A percentile compares a stretch with the other conserved stretches of the same genome.
Conservation (phyloP, 2,888 invertebrate genomes). For the Hylaea fasciaria region DNA sequence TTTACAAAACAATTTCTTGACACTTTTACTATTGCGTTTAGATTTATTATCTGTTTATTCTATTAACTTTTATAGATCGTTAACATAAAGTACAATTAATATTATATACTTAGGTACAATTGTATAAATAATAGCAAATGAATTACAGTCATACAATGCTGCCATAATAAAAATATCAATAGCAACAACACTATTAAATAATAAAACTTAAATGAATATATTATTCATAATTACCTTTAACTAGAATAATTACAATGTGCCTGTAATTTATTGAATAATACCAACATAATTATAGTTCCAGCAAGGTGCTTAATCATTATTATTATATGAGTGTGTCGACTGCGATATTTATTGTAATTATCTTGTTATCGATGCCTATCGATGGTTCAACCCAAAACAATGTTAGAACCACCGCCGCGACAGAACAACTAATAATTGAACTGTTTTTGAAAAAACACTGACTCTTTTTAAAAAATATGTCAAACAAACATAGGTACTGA, state of each 20-base stretch:
- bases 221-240: constrained; percentile 45
- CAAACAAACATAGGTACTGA: not conserved
- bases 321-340: constrained; percentile 49
- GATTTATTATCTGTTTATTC: not conserved
- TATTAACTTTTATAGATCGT: constrained; percentile 1
- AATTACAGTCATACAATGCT: constrained; percentile 38
- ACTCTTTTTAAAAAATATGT: too few relatives aligned
- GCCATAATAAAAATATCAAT: constrained; percentile 49
- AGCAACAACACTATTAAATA: constrained; percentile 22
- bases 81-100: constrained; percentile 19
- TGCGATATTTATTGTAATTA: constrained; percentile 35
- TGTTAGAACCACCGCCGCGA: too few relatives aligned
- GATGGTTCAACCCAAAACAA: too few relatives aligned
- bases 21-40: not conserved
- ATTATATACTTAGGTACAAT: constrained; percentile 8
- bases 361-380: not conserved
- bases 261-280: constrained; percentile 59
- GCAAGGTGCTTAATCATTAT: constrained; percentile 63
- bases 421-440: too few relatives aligned
- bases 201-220: constrained; percentile 22
- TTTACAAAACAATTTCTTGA: not conserved
- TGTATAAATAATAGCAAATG: constrained; percentile 7
- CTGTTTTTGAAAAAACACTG: too few relatives aligned
- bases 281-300: constrained; percentile 51
- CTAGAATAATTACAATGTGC: constrained; percentile 63